phyloP scores from a whole-genome alignment of 2,113 vertebrate genomes.

The Trachemys scripta region DNA sequence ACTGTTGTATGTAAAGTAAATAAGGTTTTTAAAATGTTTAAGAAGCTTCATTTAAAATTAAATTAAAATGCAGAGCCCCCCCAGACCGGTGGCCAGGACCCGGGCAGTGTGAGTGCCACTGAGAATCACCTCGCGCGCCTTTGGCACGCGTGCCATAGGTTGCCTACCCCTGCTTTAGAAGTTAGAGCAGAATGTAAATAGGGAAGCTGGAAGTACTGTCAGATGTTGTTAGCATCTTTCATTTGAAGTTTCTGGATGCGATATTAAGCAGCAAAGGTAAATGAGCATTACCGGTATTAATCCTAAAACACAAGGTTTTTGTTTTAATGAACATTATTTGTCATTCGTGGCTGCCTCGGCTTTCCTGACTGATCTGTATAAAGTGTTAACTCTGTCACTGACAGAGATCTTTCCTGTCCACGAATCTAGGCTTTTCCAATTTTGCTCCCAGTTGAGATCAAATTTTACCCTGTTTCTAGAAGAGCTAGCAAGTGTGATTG shows the following conservation, averaged over 20 bases:
- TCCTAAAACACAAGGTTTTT: accelerated
- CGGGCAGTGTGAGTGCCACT: too few relatives aligned
- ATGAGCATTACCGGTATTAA: background rate
- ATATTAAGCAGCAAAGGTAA: background rate
- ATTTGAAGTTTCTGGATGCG: background rate
- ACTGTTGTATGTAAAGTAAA: too few relatives aligned
- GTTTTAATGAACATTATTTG: background rate
- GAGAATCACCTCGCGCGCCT: too few relatives aligned
- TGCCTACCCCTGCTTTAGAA: background rate
- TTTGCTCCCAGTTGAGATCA: background rate
- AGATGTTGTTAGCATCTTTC: background rate
- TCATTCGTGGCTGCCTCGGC: background rate
- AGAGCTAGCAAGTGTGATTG: background rate
- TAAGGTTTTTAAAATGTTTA: too few relatives aligned
- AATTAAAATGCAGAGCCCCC: too few relatives aligned
- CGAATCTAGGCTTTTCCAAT: background rate
- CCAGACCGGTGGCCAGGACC: too few relatives aligned
- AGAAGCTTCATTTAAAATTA: too few relatives aligned
- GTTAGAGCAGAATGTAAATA: background rate
- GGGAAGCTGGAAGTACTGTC: background rate
- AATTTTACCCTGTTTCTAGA: background rate
- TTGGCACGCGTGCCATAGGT: too few relatives aligned
- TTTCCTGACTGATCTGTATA: background rate
- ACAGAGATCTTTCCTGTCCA: background rate
- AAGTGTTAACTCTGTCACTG: background rate